Evolutionary conservation across 2,888 invertebrate genomes (phyloP).

Genomic region (Thymelicus acteon): DNA sequence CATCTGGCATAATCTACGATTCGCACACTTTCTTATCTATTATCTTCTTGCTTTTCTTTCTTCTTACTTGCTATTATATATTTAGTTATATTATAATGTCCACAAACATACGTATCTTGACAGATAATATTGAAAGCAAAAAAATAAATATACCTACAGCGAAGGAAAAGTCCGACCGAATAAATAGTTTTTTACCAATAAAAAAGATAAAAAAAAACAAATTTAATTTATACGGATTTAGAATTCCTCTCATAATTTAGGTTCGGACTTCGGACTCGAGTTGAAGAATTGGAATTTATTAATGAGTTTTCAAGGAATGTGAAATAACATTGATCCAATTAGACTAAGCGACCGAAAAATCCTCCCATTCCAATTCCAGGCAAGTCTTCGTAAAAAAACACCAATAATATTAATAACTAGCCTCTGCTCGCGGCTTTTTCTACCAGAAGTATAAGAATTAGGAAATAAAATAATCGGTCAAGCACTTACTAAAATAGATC

Average conservation of each 20-base stretch:
- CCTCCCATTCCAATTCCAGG: not conserved
- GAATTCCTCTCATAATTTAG: conserved; percentile 13
- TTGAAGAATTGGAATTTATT: conserved; percentile 13
- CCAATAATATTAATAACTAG: no score
- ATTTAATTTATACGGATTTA: conserved; percentile 2
- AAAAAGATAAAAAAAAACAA: conserved; percentile 1
- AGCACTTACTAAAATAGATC: no score
- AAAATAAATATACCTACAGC: not conserved
- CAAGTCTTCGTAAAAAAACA: no score
- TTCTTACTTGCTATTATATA: no score
- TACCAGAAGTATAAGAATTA: no score
- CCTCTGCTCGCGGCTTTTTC: no score
- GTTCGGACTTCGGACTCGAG: conserved; percentile 14
- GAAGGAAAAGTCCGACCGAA: not conserved
- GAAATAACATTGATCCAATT: conserved; percentile 5
- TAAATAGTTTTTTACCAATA: not conserved
- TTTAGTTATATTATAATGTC: not conserved
- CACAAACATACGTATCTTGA: not conserved
- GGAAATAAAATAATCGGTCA: no score
- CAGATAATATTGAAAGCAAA: not conserved
- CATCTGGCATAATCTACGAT: no score
- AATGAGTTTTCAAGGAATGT: conserved; percentile 16
- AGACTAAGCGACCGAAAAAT: not conserved
- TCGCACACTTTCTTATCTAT: no score
- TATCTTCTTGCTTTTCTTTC: no score